Evolutionary conservation across 2,113 vertebrate genomes (phyloP), one percentile per base, ranked within the genome.

Genomic region (Scomber colias): DNA sequence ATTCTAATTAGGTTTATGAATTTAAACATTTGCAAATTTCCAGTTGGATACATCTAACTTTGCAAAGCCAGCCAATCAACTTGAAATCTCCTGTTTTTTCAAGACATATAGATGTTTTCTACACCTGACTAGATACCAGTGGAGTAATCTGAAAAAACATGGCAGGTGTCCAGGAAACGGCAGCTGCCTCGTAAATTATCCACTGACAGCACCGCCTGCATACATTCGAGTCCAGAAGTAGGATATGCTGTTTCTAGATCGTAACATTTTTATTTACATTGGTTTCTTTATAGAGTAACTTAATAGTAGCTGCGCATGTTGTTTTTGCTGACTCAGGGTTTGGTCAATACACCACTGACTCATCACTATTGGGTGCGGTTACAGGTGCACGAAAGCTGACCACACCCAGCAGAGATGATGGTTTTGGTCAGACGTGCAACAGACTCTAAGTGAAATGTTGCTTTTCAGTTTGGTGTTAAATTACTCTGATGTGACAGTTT

Each of bases 11-110:
- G 11, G 2, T 9, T 40, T 40, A 17, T 51, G 12, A 14, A 21
- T 54, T 10, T 31, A 3, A 44, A 10, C 21, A 68, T 17, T 48
- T 70, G 49, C 16, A 69, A 27, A 61, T 70, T 66, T 82, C 54
- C 75, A 71, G 56, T 53, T 51, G 30, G 56, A 8, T 48, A 19
- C 21, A 44, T 70, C 13, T 21, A n/a, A 53, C 64, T 24, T 35
- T 50, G 40, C 67, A 81, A 83, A 83, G 79, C 67, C 79, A 69
- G 64, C n/a, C 35, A 11, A 6, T 5, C 63, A 40, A 44, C 14
- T 14, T 44, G 5, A 55, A 2, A 16, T 24, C 17, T 55, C 24
- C 17, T 9, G 8, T 40, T 40, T 40, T 40, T 40, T 35, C 35
- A 48, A 13, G 48, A 48, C 10, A 21, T 3, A 14, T 40, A n/a